These are phyloP conservation scores for Trissoscelio sp. DNA, from an alignment of 2,888 invertebrate genomes.

Conservation along the genomic window DNA sequence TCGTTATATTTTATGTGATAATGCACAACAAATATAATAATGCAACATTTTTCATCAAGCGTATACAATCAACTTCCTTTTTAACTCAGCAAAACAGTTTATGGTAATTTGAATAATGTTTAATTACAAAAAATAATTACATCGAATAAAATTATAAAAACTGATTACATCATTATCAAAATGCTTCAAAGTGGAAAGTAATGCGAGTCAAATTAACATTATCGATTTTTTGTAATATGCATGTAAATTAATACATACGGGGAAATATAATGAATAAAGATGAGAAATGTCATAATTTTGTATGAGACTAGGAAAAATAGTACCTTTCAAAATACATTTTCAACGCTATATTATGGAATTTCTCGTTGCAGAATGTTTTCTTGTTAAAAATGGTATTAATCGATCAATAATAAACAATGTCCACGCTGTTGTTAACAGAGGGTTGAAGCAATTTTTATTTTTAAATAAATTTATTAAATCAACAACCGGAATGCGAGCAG, in stretches of 20 bases:
- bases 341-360: background rate
- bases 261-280: constrained; percentile 21
- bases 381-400: background rate
- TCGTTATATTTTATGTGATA: too few species aligned
- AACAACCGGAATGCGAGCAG: background rate
- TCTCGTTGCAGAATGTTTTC: background rate
- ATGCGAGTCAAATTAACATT: constrained; percentile 29
- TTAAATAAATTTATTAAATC: constrained; percentile 10
- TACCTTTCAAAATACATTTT: background rate
- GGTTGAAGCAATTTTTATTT: constrained; percentile 5
- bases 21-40: background rate
- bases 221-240: constrained; percentile 19
- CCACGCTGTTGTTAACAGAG: background rate
- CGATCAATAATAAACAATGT: background rate
- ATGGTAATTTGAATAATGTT: background rate
- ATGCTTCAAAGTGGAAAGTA: constrained; percentile 1
- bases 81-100: background rate
- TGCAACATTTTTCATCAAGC: background rate
- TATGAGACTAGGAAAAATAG: background rate
- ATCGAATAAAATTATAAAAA: constrained; percentile 7
- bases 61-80: background rate
- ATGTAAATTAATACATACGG: constrained; percentile 8
- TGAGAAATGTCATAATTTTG: constrained; percentile 8
- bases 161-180: constrained; percentile 8
- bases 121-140: constrained; percentile 10